These are phyloP conservation scores for Drosophila tripunctata DNA, from an alignment of 2,888 invertebrate genomes.

Conservation along the genomic window DNA sequence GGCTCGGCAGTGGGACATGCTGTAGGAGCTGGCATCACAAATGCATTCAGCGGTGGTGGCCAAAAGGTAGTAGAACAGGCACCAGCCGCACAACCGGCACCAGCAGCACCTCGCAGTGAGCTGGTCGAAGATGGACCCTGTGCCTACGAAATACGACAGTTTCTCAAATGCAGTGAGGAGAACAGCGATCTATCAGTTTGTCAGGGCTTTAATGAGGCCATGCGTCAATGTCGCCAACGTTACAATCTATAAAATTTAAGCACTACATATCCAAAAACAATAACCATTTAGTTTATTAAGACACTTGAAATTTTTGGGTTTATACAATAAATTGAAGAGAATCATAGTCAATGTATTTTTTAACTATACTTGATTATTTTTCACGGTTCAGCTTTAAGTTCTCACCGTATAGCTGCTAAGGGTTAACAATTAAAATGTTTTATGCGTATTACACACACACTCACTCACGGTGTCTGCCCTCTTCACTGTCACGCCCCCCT, in stretches of 20 bases:
- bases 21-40: conserved; percentile 65
- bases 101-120: conserved; percentile 25
- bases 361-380: neutral
- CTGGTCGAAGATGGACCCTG: conserved; percentile 64
- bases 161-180: conserved; percentile 67
- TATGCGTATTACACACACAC: no score
- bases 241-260: conserved; percentile 51
- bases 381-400: neutral
- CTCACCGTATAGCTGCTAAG: neutral
- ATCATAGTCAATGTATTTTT: neutral
- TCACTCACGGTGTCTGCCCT: conserved; percentile 29
- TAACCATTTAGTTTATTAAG: neutral
- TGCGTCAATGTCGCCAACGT: conserved; percentile 58
- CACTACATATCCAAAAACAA: neutral
- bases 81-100: conserved; percentile 3
- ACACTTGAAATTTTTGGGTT: no score
- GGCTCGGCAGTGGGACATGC: conserved; percentile 71
- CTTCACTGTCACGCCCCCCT: conserved; percentile 35
- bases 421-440: conserved; percentile 60
- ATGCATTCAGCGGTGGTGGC: conserved; percentile 52
- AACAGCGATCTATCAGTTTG: conserved; percentile 58
- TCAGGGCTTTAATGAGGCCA: conserved; percentile 61
- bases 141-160: conserved; percentile 57
- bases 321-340: neutral
- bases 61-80: neutral